Evolutionary conservation across 2,888 invertebrate species (phyloP).

Genomic region (Lasius platythorax): DNA sequence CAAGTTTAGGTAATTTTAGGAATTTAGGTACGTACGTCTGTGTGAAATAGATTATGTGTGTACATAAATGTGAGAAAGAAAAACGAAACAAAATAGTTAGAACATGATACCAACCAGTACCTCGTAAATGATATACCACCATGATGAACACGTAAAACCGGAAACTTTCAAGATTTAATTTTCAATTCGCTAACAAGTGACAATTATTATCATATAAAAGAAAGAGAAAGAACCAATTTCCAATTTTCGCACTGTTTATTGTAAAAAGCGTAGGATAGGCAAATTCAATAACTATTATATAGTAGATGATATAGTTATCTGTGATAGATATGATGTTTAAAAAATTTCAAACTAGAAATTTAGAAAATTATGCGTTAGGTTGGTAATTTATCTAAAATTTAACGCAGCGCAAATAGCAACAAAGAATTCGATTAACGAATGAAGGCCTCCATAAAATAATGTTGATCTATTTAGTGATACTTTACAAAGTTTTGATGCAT

Average conservation of each 20-base stretch:
- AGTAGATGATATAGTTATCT: not conserved
- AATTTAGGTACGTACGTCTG: slow-evolving; percentile 26
- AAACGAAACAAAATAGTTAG: slow-evolving; percentile 75
- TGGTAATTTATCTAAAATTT: not conserved
- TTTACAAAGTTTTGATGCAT: not conserved
- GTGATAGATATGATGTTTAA: not conserved
- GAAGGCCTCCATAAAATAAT: slow-evolving; percentile 2
- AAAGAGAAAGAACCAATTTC: not conserved
- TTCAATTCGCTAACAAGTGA: not conserved
- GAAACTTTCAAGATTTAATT: not conserved
- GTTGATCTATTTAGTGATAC: not conserved
- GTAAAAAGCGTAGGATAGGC: not conserved
- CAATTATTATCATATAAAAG: not conserved
- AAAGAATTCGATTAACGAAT: not conserved
- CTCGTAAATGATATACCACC: slow-evolving; percentile 81
- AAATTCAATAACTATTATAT: slow-evolving; percentile 14
- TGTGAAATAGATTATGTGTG: slow-evolving; percentile 50
- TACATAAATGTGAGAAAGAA: slow-evolving; percentile 50
- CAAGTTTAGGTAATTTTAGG: slow-evolving; percentile 38
- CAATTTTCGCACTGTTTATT: not conserved
- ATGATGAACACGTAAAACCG: slow-evolving; percentile 66
- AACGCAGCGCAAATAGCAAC: not conserved
- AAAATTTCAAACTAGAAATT: not conserved
- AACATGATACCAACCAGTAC: slow-evolving; percentile 85
- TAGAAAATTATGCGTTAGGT: not conserved